A percentile compares a stretch with the other conserved stretches of the same genome.
phyloP scores from a whole-genome alignment of 2,888 invertebrate species.

The Polia nebulosa region DNA sequence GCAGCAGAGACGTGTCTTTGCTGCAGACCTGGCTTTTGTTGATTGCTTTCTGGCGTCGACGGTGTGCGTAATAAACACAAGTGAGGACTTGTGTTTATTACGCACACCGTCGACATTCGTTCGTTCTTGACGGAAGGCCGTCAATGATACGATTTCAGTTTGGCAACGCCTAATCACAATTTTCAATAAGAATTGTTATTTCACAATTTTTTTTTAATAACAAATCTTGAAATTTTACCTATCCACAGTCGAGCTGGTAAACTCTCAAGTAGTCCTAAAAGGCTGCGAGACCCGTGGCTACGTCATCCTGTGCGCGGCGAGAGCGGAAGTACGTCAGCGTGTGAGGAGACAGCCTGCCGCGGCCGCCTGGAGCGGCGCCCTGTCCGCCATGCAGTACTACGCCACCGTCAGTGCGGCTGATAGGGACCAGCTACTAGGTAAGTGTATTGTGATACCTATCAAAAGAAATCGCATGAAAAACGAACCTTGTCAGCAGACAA shows the following conservation, averaged over 20 bases:
- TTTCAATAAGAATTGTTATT: too few relatives aligned
- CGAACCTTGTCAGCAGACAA: too few relatives aligned
- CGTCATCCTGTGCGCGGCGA: constrained; percentile 98
- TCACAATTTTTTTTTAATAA: too few relatives aligned
- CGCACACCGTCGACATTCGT: too few relatives aligned
- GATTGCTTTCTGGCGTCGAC: too few relatives aligned
- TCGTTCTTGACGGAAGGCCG: too few relatives aligned
- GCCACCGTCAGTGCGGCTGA: constrained; percentile 97
- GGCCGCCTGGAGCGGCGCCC: constrained; percentile 98
- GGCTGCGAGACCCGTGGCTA: constrained; percentile 99
- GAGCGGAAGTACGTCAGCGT: constrained; percentile 98
- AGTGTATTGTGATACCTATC: constrained; percentile 67
- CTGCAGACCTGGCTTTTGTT: too few relatives aligned
- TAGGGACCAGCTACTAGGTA: constrained; percentile 80
- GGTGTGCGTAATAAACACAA: too few relatives aligned
- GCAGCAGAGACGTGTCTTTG: too few relatives aligned
- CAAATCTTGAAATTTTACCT: not conserved
- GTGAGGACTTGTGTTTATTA: too few relatives aligned
- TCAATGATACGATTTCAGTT: not conserved
- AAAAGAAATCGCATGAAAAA: too few relatives aligned
- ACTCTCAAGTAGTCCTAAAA: constrained; percentile 98
- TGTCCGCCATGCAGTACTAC: constrained; percentile 99
- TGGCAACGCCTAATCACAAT: not conserved
- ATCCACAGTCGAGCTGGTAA: constrained; percentile 95
- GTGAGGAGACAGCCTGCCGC: constrained; percentile 96